These are phyloP conservation scores for Nesometra sesokonis DNA, from an alignment of 35 echinoderm and acorn worm species.

Conservation along the genomic window DNA sequence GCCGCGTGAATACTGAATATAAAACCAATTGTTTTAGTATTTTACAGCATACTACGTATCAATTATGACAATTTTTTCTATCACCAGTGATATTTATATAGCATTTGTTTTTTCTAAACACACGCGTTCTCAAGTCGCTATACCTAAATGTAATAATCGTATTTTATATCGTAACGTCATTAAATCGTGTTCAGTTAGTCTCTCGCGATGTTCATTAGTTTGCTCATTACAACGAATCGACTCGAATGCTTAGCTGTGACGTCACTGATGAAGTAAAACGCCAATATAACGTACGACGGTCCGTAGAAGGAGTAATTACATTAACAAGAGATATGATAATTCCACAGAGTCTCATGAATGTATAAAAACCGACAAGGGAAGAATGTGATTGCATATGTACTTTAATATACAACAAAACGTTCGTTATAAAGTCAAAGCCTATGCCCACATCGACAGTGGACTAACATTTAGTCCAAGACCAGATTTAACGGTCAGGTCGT, in stretches of 20 bases:
- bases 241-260: background rate
- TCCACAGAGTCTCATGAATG: background rate
- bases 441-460: no score
- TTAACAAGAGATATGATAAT: background rate
- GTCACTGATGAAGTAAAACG: background rate
- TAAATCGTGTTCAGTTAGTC: background rate
- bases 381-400: no score
- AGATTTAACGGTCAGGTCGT: no score
- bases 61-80: background rate
- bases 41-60: background rate
- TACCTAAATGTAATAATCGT: background rate
- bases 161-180: background rate
- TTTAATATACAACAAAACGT: no score
- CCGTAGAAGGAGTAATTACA: no score
- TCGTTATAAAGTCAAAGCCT: no score
- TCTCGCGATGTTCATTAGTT: background rate
- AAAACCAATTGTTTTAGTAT: no score
- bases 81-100: background rate
- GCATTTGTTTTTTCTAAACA: background rate
- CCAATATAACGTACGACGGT: background rate
- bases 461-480: no score
- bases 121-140: background rate
- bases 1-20: background rate
- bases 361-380: no score
- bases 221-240: background rate